Evolutionary conservation across 1,140 invertebrate species (phyloP), one percentile per base, ranked within the genome.

Genomic region (Drosophila insularis): DNA sequence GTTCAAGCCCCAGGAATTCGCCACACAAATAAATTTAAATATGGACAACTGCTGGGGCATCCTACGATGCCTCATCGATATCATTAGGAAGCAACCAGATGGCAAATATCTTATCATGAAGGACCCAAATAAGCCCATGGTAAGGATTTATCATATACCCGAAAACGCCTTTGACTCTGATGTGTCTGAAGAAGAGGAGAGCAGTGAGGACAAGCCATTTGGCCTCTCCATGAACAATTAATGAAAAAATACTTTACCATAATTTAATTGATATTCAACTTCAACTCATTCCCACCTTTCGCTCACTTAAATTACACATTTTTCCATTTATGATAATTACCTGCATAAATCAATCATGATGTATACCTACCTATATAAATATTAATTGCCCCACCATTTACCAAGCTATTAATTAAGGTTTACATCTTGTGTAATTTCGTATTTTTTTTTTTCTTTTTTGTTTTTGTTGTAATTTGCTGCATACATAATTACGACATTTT

Each of bases 31-130:
- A 82, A 99, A 99, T 93, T 93, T 99, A 71, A 99, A 98, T 90
- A 98, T 99, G 98, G 99, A 99, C 91, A 99, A 99, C 92, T 98
- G 97, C 1, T 99, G 99, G 99, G 99, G 98, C 70, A 97, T 99
- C 61, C 92, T 99, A n/a, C 94, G 98, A 4, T 99, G 98, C 91
- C 98, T 99, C 76, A 97, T 99, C 89, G 98, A 99, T 91, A 96
- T 98, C 68, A 98, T 98, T 78, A 98, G 99, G 97, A 98, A 98
- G 91, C 97, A 99, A 85, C 97, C 98, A 81, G 98, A 99, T 92
- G 99, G 99, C 79, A 97, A 96, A 92, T 99, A 99, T 92, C 94
- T 99, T 63, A 98, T 99, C 70, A 98, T 99, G 97, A 99, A 99
- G 92, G 99, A 99, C 93, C 99, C 99, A 1, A 99, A 99, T 92